phyloP scores from a whole-genome alignment of 2,113 vertebrate species.

The Terrapene triunguis region DNA sequence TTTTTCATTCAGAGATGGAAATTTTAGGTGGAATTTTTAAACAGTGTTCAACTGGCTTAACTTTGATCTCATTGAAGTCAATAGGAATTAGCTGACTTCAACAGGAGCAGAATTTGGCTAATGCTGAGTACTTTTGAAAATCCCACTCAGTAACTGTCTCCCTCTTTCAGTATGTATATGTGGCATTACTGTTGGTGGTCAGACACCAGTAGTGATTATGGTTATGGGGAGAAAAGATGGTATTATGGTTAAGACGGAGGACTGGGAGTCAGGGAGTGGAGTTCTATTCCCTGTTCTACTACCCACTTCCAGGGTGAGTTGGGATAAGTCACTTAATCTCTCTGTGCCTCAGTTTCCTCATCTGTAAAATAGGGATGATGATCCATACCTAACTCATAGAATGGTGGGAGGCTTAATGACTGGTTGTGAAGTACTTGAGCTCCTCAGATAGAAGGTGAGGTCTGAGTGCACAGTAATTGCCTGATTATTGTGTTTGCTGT shows the following conservation, averaged over 20 bases:
- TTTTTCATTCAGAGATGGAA: neutral
- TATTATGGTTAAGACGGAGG: neutral
- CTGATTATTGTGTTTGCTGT: slow-evolving; percentile 30
- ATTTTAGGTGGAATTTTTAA: neutral
- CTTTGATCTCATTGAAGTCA: neutral
- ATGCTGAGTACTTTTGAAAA: neutral
- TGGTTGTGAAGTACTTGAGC: slow-evolving; percentile 68
- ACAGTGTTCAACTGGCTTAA: neutral
- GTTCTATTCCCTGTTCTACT: slow-evolving; percentile 20
- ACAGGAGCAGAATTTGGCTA: neutral
- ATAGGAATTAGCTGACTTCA: neutral
- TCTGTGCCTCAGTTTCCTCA: slow-evolving; percentile 31
- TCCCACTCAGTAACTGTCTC: neutral
- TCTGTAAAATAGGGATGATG: slow-evolving; percentile 65
- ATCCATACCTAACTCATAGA: slow-evolving; percentile 51
- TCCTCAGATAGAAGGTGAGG: slow-evolving; percentile 38
- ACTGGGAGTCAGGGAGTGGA: neutral
- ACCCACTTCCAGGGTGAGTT: slow-evolving; percentile 40
- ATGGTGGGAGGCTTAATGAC: slow-evolving; percentile 14
- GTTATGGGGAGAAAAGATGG: neutral
- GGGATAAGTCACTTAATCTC: slow-evolving; percentile 1
- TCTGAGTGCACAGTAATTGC: slow-evolving; percentile 46
- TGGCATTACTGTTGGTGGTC: neutral
- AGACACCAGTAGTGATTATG: neutral
- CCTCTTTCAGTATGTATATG: neutral